Evolutionary conservation across 35 echinoderm and acorn worm species (phyloP).

Genomic region (Lytechinus pictus): DNA sequence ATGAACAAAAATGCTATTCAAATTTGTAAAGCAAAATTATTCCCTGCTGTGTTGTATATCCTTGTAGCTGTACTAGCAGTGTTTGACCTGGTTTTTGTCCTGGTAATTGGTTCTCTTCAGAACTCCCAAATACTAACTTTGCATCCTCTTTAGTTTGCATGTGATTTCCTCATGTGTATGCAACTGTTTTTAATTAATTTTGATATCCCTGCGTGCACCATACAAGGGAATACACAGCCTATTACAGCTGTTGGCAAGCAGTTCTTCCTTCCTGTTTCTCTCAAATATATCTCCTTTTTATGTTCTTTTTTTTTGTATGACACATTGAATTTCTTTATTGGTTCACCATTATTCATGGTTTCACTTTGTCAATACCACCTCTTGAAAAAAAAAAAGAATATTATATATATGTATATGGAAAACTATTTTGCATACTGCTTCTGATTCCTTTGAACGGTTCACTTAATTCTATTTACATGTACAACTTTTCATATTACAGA

Average conservation of each 20-base stretch:
- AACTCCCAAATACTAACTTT: background rate
- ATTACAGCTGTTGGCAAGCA: background rate
- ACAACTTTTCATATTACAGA: no score
- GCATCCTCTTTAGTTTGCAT: background rate
- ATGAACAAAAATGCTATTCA: no score
- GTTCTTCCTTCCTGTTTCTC: background rate
- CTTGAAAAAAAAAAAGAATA: no score
- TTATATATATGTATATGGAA: no score
- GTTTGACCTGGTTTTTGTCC: no score
- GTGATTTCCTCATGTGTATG: background rate
- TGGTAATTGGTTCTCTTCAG: background rate
- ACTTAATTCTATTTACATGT: no score
- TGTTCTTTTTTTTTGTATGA: background rate
- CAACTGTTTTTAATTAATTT: background rate
- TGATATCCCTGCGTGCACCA: background rate
- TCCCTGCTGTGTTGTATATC: no score
- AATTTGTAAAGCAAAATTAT: no score
- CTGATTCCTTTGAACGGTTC: no score
- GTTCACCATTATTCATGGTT: background rate
- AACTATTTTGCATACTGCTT: no score
- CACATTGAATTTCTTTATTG: background rate
- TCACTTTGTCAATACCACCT: no score
- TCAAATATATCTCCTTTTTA: background rate
- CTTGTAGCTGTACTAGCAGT: no score
- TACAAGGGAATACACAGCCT: background rate